Percentiles rank a stretch among this genome's conserved stretches.
Evolutionary conservation across 2,113 vertebrate species (phyloP).

Genomic region (Petromus typicus): DNA sequence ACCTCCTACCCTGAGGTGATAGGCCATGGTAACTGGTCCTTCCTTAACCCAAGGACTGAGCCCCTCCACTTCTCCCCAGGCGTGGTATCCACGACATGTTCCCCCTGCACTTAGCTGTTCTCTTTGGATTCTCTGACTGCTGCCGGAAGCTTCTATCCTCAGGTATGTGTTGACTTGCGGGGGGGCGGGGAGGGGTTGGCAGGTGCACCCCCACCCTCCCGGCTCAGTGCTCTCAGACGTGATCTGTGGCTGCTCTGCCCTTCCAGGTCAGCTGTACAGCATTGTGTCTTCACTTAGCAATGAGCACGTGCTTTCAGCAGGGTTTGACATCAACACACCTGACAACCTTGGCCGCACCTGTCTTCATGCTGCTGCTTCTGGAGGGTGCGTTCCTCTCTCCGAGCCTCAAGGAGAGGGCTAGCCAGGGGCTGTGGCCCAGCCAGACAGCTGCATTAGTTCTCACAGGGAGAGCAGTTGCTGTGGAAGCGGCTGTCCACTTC

Average conservation of each 20-base stretch:
- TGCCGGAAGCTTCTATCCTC: constrained; percentile 97
- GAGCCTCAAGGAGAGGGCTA: not conserved
- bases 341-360: constrained; percentile 96
- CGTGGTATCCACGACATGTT: constrained; percentile 96
- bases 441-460: not conserved
- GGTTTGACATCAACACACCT: constrained; percentile 94
- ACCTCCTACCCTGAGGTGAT: not conserved
- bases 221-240: not conserved
- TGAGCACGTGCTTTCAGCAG: constrained; percentile 91
- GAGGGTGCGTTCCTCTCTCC: constrained; percentile 88
- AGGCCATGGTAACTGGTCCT: not conserved
- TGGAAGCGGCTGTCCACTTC: not conserved
- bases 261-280: constrained; percentile 95
- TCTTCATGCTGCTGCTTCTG: constrained; percentile 97
- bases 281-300: constrained; percentile 95
- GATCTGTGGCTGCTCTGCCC: not conserved
- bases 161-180: constrained; percentile 85
- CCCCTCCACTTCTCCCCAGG: constrained; percentile 82
- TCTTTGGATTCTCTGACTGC: constrained; percentile 97
- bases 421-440: not conserved
- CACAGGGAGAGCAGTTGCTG: not conserved
- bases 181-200: too few species aligned
- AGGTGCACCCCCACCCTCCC: not conserved
- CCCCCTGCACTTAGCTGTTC: constrained; percentile 95
- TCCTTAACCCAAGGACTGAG: not conserved